Conservation (phyloP, 2,797 vertebrate genomes). For the Cuniculus paca region DNA sequence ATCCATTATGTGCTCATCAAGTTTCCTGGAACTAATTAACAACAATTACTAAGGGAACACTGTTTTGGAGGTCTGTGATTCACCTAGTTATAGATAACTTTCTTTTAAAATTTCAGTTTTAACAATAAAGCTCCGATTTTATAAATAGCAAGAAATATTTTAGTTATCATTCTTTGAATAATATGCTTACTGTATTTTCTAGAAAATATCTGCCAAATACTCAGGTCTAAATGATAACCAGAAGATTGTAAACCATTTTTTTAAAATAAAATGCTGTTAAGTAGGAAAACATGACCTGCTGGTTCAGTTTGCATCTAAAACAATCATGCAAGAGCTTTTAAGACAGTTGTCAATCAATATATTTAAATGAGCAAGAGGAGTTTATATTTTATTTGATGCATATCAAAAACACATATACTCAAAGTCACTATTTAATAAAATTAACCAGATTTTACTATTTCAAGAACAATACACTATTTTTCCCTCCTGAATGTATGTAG, state of each 20-base stretch:
- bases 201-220: neutral
- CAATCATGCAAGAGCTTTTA: no score
- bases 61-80: neutral
- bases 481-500: neutral
- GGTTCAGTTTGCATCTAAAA: neutral
- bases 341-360: neutral
- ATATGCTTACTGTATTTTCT: neutral
- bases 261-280: neutral
- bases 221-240: neutral
- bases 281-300: neutral
- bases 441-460: neutral
- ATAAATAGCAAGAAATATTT: neutral
- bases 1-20: neutral
- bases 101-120: neutral
- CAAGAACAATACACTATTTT: neutral
- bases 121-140: neutral
- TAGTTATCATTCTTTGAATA: neutral
- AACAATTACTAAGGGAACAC: neutral
- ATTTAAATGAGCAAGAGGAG: neutral
- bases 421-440: neutral
- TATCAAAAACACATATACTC: neutral
- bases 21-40: neutral
- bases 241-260: neutral
- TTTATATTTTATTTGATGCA: neutral
- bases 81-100: neutral